Evolutionary conservation across 2,797 vertebrate species (phyloP).

Genomic region (Catamblyrhynchus diadema): DNA sequence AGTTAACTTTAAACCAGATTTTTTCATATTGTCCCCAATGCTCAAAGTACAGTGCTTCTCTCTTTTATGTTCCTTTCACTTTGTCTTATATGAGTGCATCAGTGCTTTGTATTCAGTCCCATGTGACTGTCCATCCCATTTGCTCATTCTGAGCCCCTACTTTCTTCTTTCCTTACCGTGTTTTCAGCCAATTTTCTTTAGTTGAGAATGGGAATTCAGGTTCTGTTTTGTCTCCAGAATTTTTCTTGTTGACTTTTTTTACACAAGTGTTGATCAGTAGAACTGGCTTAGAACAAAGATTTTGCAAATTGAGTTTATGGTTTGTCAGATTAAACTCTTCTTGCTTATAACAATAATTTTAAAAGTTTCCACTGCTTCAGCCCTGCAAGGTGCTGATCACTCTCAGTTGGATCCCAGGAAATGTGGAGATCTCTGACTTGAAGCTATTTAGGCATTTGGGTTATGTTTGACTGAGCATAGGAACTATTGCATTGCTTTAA

Average conservation of each 20-base stretch:
- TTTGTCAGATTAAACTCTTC: not conserved
- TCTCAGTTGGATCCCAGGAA: not conserved
- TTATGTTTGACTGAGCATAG: not conserved
- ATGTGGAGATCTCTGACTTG: not conserved
- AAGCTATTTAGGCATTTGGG: not conserved
- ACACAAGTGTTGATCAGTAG: not conserved
- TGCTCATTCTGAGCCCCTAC: not conserved
- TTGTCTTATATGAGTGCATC: not conserved
- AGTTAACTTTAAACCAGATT: not conserved
- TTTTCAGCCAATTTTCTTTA: not conserved
- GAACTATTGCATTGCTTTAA: not conserved
- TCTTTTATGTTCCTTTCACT: not conserved
- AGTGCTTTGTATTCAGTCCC: not conserved
- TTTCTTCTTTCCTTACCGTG: not conserved
- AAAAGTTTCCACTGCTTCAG: not conserved
- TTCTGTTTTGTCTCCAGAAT: not conserved
- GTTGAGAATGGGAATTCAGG: not conserved
- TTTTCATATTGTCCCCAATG: not conserved
- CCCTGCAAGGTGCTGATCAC: not conserved
- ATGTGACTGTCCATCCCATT: not conserved
- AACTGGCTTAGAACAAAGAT: not conserved
- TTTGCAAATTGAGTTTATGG: not conserved
- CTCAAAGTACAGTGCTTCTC: not conserved
- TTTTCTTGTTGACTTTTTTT: not conserved
- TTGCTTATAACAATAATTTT: not conserved